Conservation (phyloP, 1,140 invertebrate genomes). For the Odontomachus brunneus region DNA sequence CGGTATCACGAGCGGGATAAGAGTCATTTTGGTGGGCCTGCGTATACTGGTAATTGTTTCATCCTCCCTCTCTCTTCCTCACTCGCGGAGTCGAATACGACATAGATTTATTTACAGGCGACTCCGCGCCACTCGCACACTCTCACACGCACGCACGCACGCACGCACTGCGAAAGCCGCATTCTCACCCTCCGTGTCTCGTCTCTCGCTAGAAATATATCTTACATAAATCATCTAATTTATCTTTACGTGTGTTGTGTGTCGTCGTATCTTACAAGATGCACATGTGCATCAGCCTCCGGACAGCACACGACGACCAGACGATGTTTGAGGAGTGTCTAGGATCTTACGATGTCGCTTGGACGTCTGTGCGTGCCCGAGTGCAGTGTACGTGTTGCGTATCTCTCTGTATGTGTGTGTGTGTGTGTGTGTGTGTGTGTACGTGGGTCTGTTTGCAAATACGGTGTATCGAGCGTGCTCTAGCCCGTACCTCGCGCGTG, state of each 20-base stretch:
- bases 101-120: constrained; percentile 53
- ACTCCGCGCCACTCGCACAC: constrained; percentile 27
- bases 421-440: constrained; percentile 5
- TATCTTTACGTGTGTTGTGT: constrained; percentile 58
- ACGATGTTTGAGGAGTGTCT: constrained; percentile 18
- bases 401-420: not conserved
- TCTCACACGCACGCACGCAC: constrained; percentile 6
- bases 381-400: not conserved
- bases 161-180: constrained; percentile 1
- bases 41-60: constrained; percentile 72
- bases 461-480: constrained; percentile 35
- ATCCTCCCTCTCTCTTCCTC: constrained; percentile 9
- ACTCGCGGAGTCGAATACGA: constrained; percentile 44
- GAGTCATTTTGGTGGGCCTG: constrained; percentile 63
- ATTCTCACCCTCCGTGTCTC: constrained; percentile 9
- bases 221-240: constrained; percentile 73
- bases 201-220: constrained; percentile 68
- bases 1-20: constrained; percentile 58
- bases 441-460: constrained; percentile 2
- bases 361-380: constrained; percentile 19
- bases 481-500: constrained; percentile 21
- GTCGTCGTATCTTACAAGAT: constrained; percentile 70
- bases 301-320: constrained; percentile 4
- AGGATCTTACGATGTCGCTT: constrained; percentile 38
- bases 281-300: constrained; percentile 3